phyloP scores from a whole-genome alignment of 2,113 vertebrate genomes.

The Scalopus aquaticus region DNA sequence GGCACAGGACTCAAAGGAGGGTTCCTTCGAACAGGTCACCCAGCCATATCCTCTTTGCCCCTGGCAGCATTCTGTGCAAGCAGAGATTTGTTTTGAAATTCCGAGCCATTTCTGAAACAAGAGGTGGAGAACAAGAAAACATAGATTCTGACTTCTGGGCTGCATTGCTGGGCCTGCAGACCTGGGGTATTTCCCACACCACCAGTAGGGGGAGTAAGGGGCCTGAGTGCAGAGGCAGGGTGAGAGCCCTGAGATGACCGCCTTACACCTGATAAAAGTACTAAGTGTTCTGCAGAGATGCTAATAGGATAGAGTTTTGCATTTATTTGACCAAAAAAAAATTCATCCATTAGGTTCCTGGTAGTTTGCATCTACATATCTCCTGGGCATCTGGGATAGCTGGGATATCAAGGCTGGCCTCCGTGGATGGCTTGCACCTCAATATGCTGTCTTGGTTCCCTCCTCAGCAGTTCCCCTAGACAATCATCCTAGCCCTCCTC shows the following conservation, averaged over 20 bases:
- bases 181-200: fast-evolving
- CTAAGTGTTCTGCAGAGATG: background rate
- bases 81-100: background rate
- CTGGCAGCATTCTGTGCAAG: background rate
- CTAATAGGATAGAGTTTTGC: background rate
- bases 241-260: background rate
- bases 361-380: background rate
- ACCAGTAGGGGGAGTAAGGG: background rate
- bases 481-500: background rate
- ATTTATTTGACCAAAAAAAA: background rate
- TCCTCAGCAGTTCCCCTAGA: no score
- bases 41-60: background rate
- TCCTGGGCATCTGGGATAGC: background rate
- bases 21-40: background rate
- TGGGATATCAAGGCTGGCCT: background rate
- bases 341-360: background rate
- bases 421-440: background rate
- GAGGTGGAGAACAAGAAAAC: background rate
- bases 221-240: background rate
- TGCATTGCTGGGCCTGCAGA: background rate
- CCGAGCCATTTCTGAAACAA: background rate
- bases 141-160: background rate
- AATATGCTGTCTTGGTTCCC: background rate
- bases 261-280: background rate
- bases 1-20: background rate